phyloP scores from a whole-genome alignment of 1,140 invertebrate genomes.

The Akabosia matsudoensis region DNA sequence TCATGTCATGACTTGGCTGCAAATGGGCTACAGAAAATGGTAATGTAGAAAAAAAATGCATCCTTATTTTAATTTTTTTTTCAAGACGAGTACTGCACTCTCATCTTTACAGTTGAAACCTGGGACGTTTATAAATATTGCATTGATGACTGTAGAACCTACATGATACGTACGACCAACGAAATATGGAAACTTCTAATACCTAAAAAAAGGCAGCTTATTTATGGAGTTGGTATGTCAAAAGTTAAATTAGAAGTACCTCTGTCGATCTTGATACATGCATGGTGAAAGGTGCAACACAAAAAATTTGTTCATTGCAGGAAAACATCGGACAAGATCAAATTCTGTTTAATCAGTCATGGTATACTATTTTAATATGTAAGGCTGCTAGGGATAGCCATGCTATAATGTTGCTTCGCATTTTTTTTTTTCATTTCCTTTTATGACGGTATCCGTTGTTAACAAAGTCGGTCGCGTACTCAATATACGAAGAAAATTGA shows the following conservation, averaged over 20 bases:
- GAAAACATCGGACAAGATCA: not conserved
- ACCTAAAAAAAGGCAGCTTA: too few species aligned
- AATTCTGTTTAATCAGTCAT: conserved; percentile 6
- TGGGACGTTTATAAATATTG: not conserved
- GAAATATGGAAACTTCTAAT: too few species aligned
- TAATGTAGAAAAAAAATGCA: not conserved
- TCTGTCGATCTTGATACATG: not conserved
- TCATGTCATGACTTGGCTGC: not conserved
- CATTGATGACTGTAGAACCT: not conserved
- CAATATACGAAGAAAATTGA: too few species aligned
- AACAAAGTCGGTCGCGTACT: too few species aligned
- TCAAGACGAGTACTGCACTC: not conserved
- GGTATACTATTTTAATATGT: too few species aligned
- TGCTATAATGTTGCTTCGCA: not conserved
- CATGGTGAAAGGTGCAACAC: not conserved
- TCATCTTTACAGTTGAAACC: not conserved
- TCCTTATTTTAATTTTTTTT: too few species aligned
- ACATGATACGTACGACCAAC: not conserved
- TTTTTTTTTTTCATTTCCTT: not conserved
- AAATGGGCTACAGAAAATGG: not conserved
- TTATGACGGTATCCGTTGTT: too few species aligned
- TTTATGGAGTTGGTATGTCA: too few species aligned
- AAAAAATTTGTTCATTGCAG: not conserved
- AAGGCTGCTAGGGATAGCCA: too few species aligned
- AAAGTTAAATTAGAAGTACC: too few species aligned